Base-by-base conservation (phyloP, 2,888 invertebrate species). In the Diaphora mendica region DNA sequence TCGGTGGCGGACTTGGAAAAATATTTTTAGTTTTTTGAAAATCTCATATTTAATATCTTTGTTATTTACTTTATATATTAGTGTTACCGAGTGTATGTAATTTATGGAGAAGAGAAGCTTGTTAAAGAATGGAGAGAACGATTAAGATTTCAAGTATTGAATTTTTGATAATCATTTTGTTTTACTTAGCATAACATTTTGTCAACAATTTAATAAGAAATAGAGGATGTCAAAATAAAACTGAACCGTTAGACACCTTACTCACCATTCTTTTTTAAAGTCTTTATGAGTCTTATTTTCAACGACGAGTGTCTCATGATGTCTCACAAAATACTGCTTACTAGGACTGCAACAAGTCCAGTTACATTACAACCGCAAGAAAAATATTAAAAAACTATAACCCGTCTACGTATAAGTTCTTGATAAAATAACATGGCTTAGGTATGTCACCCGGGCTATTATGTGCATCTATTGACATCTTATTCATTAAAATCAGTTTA, bases 1-100 rank as follows among this genome's bases (percentile, higher is more conserved):
- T 78, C 70, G 79, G 91, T 87, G 88, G 87, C 89, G 92, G 85
- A 93, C 84, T 92, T 78, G 77, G 83, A 23, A 62, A 68, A 26
- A 62, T 30, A 55, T 42, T 35, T 55, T 17, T 5, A 15, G 35
- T 62, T 30, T 59, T 26, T 15, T 17, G 1, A 15, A 15, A 62
- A 62, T 2, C 30, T 17, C 17, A 8, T 17, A 7, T 15, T 8
- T 17, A 62, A 30, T 17, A 62, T 17, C 7, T 62, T 62, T 7
- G 3, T 11, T n/a, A 1, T 55, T 23, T n/a, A 55, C 51, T 51
- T 23, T 48, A n/a, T n/a, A n/a, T n/a, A 20, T 5, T 3, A 55
- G n/a, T 55, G 11, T 55, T n/a, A n/a, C 3, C 7, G 3, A 55
- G 0, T n/a, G 11, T n/a, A 55, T 23, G 39, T 39, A 39, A 39